Base-by-base conservation (phyloP, 2,113 vertebrate species). In the Mus spicilegus region DNA sequence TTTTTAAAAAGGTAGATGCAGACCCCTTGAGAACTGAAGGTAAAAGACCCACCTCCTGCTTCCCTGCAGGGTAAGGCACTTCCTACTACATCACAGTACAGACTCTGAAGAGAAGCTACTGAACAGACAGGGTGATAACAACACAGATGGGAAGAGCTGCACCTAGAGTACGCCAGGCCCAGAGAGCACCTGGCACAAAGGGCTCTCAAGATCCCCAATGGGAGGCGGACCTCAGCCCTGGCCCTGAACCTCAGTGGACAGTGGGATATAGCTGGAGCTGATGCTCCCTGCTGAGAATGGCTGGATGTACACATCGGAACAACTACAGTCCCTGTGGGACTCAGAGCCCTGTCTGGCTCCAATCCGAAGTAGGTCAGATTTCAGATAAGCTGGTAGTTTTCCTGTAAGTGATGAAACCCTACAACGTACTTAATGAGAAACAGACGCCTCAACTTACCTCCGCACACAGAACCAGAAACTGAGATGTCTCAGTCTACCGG, bases 341-440 rank as follows among this genome's bases (percentile, higher is more conserved):
- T 56, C 86, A 91, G 95, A 97, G 92, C 95, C 97, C 92, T 80
- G 95, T 97, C 97, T 98, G 97, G 96, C 97, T 98, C 95, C 96
- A 96, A 87, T 89, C 93, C 30, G 24, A 98, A 98, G 97, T 97
- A 97, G 97, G 97, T 98, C 97, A 98, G 97, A 97, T 98, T 97
- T 98, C 97, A 97, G 97, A 98, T 97, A 98, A 96, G 96, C 84
- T 89, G 96, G 87, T 96, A 93, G 82, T 94, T 97, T 98, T 98
- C 97, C 97, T 96, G 97, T 97, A 98, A 98, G 94, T 93, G 97
- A 96, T 86, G 95, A 96, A 96, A 95, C 77, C 92, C 90, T 97
- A 86, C 80, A 78, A 30, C 76, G 92, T 92, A 72, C 95, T 97
- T 97, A 97, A 97, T 95, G 95, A 97, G 86, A 97, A 98, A 95